Evolutionary conservation across 92 coral and sea anemone species (phyloP), one percentile per base, ranked within the genome.

Genomic region (Siderastrea siderea): DNA sequence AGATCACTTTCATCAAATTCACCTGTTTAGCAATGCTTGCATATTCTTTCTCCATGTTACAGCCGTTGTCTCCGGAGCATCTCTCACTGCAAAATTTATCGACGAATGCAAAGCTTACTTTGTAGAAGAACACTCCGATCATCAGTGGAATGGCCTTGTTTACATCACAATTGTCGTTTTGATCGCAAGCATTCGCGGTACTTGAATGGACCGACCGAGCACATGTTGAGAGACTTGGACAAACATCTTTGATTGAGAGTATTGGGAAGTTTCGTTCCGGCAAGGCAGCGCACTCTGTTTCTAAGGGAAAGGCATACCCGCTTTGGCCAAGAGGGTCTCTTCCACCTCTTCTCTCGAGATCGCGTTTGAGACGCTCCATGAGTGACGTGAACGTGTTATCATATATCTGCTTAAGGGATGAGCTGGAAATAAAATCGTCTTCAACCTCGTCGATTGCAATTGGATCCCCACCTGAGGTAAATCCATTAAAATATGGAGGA

Each of bases 61-160:
- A 83, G 59, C 94, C 87, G 5, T 47, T 83, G 17, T 48, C 44
- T 43, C 38, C 80, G 47, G 87, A 54, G 43, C 87, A 83, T 16
- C 70, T 44, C 46, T 17, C 43, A 10, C 54, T 59, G 19, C 87
- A 83, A 72, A 83, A 72, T 47, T 72, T 83, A 60, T 78, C 82
- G 44, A 78, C 82, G n/a, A 78, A 60, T 46, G 74, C 65, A 57
- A 78, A 60, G 71, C 65, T 88, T 46, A 89, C 57, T 67, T 85
- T 73, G 68, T 89, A 80, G 60, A 80, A 92, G 48, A 92, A 61
- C 38, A 92, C 38, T 5, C 90, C 95, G 47, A 69, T 62, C 92
- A 88, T 88, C 81, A 84, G 74, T 7, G 92, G 95, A 47, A 89
- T 69, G 12, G 93, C 95, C 58, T 84, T 88, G 62, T 46, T 15